Evolutionary conservation across 1,140 invertebrate species (phyloP), one percentile per base, ranked within the genome.

Genomic region (Charaxes varanes): DNA sequence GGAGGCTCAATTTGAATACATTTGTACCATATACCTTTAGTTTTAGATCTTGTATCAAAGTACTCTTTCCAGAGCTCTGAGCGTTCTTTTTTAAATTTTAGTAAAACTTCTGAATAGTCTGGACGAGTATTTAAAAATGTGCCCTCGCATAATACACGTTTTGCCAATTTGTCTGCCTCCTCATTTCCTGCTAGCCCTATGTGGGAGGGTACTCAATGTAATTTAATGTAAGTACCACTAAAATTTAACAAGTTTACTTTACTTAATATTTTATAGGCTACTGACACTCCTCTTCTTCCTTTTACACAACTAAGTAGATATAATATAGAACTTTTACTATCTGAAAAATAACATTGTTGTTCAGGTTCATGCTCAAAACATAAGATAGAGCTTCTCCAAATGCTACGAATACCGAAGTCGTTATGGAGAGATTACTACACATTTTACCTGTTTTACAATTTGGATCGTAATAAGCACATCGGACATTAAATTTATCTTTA

Each of bases 211-310:
- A 28, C n/a, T 24, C 35, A 38, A 12, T 28, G 35, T 4, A 40
- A 7, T 22, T 15, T 31, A 17, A 41, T 11, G 7, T 4, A 33
- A 5, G 18, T 33, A 10, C 17, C 16, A n/a, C n/a, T n/a, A n/a
- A 8, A 13, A 1, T 16, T 6, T 8, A 23, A 35, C 6, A 11
- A 8, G n/a, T 12, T 24, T 15, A 35, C 1, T 24, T 35, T 13
- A 24, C 24, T 35, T 35, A 35, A 24, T 11, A 35, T 35, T 35
- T 35, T 35, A 12, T 35, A 35, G 6, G 19, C 33, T 14, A 35
- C 5, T 14, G 33, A 14, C 4, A 35, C n/a, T 23, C 30, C 30
- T 11, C 17, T 32, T 19, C 12, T 32, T 10, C 30, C 30, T 4
- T 17, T 32, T 18, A 32, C 19, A 23, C 33, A 35, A 11, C 33